Percentiles rank a stretch among this genome's conserved stretches.
phyloP scores from a whole-genome alignment of 37 sponge, comb jelly and placozoan species.

The Bolinopsis microptera region DNA sequence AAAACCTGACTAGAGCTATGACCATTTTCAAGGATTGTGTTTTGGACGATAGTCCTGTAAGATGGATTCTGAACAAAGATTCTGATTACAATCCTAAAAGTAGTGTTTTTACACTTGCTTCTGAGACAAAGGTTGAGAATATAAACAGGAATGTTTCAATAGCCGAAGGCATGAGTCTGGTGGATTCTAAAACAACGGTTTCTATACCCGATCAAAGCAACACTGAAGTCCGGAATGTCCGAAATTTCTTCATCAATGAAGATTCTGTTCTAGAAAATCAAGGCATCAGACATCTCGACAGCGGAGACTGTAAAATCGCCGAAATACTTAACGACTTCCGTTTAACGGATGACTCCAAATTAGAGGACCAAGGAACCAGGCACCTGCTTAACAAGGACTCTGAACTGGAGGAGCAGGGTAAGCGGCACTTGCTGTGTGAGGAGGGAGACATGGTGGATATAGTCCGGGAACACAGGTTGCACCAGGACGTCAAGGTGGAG shows the following conservation, averaged over 20 bases:
- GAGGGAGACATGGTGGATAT: slow-evolving; percentile 20
- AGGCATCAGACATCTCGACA: slow-evolving; percentile 35
- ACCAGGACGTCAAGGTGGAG: neutral
- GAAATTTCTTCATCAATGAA: neutral
- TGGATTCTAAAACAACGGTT: neutral
- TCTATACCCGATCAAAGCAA: neutral
- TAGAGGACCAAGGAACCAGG: slow-evolving; percentile 62
- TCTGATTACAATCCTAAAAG: slow-evolving; percentile 25
- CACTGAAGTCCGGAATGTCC: slow-evolving; percentile 22
- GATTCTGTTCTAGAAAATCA: slow-evolving; percentile 12
- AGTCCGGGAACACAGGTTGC: neutral
- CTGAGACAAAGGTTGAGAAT: neutral
- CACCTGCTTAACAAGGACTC: neutral
- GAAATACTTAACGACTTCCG: neutral
- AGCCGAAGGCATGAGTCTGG: slow-evolving; percentile 21
- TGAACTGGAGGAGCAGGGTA: slow-evolving; percentile 40
- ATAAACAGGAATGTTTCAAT: neutral
- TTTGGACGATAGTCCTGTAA: slow-evolving; percentile 31
- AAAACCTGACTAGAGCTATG: slow-evolving; percentile 1
- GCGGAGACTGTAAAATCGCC: neutral
- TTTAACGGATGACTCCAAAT: neutral
- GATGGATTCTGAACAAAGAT: slow-evolving; percentile 1
- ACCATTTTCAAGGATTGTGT: slow-evolving; percentile 13
- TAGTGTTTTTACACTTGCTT: neutral
- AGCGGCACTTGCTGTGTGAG: neutral